A percentile compares a stretch with the other conserved stretches of the same genome.
These are phyloP conservation scores for Polyommatus iphigenia DNA, from an alignment of 2,888 invertebrate genomes.

Conservation along the genomic window DNA sequence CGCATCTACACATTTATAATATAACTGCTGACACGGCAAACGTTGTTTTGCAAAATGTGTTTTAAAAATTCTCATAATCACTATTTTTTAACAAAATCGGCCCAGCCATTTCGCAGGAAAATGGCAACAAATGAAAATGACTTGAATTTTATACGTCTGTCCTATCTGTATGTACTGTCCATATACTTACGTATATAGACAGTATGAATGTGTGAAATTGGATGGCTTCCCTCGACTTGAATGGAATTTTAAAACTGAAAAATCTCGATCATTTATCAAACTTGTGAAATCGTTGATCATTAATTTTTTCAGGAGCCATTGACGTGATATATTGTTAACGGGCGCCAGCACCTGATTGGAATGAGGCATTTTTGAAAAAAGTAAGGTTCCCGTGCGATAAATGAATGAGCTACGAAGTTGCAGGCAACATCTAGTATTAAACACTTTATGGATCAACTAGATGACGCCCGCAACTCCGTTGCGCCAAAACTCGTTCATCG, in stretches of 20 bases:
- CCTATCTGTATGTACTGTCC: too few species aligned
- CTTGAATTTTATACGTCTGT: too few species aligned
- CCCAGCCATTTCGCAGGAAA: too few species aligned
- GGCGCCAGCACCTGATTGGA: not conserved
- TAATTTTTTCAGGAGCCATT: not conserved
- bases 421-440: not conserved
- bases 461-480: too few species aligned
- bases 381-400: not conserved
- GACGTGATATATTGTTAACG: not conserved
- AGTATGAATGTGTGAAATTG: not conserved
- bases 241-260: conserved; percentile 12
- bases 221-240: not conserved
- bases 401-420: not conserved
- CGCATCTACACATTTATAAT: too few species aligned
- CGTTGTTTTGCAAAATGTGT: too few species aligned
- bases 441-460: too few species aligned
- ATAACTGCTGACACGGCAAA: too few species aligned
- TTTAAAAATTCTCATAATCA: too few species aligned
- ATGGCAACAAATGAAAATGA: too few species aligned
- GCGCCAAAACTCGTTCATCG: too few species aligned
- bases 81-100: too few species aligned
- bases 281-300: not conserved
- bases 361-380: not conserved
- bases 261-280: not conserved
- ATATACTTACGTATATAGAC: not conserved